phyloP scores from a whole-genome alignment of 1,140 invertebrate species.

The Saccostrea glomerata region DNA sequence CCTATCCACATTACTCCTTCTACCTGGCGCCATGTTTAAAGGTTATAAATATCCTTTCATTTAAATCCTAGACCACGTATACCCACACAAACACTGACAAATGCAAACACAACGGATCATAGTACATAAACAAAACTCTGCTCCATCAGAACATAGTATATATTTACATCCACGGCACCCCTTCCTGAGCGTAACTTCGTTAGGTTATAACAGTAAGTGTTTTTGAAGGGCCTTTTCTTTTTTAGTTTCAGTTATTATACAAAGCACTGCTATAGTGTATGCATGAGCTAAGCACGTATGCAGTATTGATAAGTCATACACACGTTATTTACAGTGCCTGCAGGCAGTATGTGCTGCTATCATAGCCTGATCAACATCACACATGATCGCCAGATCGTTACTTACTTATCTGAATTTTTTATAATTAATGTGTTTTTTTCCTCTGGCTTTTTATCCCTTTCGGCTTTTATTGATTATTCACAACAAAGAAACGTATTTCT shows the following conservation, averaged over 20 bases:
- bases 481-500: neutral
- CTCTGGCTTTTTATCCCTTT: neutral
- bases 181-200: neutral
- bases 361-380: neutral
- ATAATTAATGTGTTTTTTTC: neutral
- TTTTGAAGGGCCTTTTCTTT: neutral
- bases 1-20: slow-evolving; percentile 12
- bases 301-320: neutral
- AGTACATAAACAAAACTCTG: neutral
- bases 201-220: neutral
- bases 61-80: neutral
- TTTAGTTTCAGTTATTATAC: neutral
- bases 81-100: neutral
- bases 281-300: neutral
- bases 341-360: neutral
- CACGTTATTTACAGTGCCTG: neutral
- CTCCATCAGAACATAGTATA: neutral
- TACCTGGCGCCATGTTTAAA: slow-evolving; percentile 36
- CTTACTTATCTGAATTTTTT: too few relatives aligned
- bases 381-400: neutral
- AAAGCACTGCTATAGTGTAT: neutral
- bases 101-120: too few relatives aligned
- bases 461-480: neutral
- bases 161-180: neutral
- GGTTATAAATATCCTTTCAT: neutral